phyloP scores from a whole-genome alignment of 2,113 vertebrate species.

The Sterna hirundo region DNA sequence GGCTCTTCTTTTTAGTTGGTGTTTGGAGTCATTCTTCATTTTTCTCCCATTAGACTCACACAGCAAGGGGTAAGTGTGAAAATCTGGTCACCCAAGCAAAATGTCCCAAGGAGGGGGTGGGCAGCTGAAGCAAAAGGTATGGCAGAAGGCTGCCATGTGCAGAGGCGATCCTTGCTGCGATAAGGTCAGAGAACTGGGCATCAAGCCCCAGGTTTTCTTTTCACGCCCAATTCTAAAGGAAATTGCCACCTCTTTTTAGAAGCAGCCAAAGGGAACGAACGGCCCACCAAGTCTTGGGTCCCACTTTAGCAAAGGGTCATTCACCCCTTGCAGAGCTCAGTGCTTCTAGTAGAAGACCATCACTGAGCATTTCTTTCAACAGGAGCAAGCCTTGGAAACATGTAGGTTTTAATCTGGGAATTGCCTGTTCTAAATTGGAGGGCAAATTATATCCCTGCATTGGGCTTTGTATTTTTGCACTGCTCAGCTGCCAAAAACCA shows the following conservation, averaged over 20 bases:
- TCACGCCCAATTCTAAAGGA: background rate
- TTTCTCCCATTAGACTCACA: background rate
- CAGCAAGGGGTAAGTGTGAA: background rate
- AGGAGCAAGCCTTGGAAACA: background rate
- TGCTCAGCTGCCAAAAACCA: background rate
- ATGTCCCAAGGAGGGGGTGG: background rate
- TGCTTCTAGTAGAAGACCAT: background rate
- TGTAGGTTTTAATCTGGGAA: background rate
- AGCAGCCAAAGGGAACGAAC: background rate
- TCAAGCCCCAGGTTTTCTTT: background rate
- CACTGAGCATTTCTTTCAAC: background rate
- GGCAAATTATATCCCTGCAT: background rate
- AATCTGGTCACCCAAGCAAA: background rate
- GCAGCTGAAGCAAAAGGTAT: background rate
- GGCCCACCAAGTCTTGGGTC: background rate
- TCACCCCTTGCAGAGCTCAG: background rate
- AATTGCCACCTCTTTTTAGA: background rate
- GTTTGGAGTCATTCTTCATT: background rate
- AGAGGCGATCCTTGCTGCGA: background rate
- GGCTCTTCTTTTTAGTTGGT: background rate
- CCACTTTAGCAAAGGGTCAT: background rate
- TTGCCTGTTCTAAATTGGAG: background rate
- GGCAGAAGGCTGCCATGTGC: background rate
- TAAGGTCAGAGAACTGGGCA: background rate
- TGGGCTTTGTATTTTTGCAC: background rate